These are phyloP conservation scores for Heliconius erato DNA, from an alignment of 2,888 invertebrate genomes.

Conservation along the genomic window DNA sequence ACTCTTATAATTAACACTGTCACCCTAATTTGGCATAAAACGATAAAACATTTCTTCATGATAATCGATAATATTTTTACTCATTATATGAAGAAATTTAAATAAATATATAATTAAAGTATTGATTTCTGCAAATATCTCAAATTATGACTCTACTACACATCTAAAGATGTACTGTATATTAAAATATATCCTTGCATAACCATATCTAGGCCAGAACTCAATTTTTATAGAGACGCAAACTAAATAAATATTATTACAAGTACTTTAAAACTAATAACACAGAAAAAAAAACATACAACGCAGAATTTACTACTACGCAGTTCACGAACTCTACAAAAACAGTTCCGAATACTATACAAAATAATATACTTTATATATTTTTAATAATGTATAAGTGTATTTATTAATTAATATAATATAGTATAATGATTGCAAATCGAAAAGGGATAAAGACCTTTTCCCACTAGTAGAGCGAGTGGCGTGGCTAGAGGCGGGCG, in stretches of 20 bases:
- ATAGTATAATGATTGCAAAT: constrained; percentile 29
- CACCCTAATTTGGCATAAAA: background rate
- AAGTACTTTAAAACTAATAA: background rate
- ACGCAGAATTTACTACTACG: constrained; percentile 2
- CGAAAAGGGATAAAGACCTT: constrained; percentile 54
- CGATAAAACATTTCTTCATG: constrained; percentile 4
- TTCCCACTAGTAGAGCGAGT: constrained; percentile 51
- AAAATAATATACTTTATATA: background rate
- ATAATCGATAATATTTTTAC: background rate
- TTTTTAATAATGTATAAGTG: background rate
- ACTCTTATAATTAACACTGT: background rate
- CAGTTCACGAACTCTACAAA: constrained; percentile 10
- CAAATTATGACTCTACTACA: background rate
- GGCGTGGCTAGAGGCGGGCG: constrained; percentile 55
- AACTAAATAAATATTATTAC: constrained; percentile 2
- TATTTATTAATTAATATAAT: constrained; percentile 6
- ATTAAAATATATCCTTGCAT: background rate
- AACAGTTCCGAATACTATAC: background rate
- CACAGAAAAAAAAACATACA: constrained; percentile 3
- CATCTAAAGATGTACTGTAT: background rate
- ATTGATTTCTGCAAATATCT: background rate
- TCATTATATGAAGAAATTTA: background rate
- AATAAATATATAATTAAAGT: background rate
- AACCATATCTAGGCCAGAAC: background rate
- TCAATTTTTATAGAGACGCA: background rate